A percentile compares a stretch with the other conserved stretches of the same genome.
Conservation (phyloP, 2,113 vertebrate genomes). For the Halcyon senegalensis region DNA sequence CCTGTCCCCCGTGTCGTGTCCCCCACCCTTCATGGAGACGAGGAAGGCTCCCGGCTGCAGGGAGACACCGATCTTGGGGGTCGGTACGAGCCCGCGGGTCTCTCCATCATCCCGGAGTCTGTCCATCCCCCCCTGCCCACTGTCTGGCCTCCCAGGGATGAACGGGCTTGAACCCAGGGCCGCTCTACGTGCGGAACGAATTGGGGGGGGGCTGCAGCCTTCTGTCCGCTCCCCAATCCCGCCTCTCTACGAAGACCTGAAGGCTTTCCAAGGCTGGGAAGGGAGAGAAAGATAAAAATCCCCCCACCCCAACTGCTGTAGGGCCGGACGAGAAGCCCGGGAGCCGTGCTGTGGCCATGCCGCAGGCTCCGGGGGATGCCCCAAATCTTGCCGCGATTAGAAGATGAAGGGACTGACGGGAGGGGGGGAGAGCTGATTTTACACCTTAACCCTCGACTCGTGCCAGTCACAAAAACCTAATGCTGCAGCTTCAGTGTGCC, state of each 20-base stretch:
- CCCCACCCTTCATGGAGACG: neutral
- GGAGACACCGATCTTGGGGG: neutral
- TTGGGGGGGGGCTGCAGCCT: neutral
- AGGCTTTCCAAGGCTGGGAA: neutral
- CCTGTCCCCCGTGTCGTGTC: neutral
- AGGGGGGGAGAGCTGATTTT: neutral
- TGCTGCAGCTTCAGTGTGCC: neutral
- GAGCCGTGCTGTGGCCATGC: neutral
- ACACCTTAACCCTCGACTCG: neutral
- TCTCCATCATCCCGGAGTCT: neutral
- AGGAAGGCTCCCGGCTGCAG: neutral
- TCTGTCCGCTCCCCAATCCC: neutral
- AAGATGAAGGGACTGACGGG: neutral
- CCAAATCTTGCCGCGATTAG: neutral
- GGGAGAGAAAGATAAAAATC: fast-evolving
- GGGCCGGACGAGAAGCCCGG: neutral
- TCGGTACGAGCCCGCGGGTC: neutral
- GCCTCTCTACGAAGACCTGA: neutral
- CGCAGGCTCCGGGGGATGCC: neutral
- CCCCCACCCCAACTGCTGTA: neutral
- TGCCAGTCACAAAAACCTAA: neutral
- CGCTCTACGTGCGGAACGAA: neutral
- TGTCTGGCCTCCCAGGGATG: neutral
- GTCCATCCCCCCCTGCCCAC: too few relatives aligned
- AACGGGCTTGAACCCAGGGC: neutral